These are phyloP conservation scores for Uloborus plumipes DNA, from an alignment of 2,888 invertebrate species.

Conservation along the genomic window DNA sequence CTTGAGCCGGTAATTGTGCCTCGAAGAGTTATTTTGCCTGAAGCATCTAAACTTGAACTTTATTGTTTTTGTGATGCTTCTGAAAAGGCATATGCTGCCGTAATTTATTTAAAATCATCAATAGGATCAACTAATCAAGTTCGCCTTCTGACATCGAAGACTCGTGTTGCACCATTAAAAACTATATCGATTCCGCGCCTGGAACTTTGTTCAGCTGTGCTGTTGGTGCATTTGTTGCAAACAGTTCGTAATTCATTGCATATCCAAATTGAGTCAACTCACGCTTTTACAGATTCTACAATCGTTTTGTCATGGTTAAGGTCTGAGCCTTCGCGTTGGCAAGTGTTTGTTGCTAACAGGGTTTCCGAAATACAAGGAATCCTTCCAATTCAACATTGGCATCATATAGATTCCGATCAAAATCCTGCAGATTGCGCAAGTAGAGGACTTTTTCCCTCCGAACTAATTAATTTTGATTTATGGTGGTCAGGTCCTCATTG, in stretches of 20 bases:
- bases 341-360: no score
- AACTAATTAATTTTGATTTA: neutral
- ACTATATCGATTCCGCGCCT: neutral
- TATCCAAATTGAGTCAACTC: neutral
- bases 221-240: neutral
- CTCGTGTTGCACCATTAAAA: neutral
- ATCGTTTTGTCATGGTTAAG: neutral
- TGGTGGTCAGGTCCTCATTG: slow-evolving; percentile 1
- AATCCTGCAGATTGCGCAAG: slow-evolving; percentile 1
- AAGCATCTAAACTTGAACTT: neutral
- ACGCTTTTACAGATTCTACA: neutral
- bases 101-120: slow-evolving; percentile 1
- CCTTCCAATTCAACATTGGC: neutral
- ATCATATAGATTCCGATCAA: neutral
- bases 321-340: no score
- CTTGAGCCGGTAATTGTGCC: neutral
- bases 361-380: neutral
- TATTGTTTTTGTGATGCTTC: slow-evolving; percentile 14
- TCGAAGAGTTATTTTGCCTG: neutral
- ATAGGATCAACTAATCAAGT: neutral
- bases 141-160: neutral
- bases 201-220: neutral
- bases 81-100: slow-evolving; percentile 9
- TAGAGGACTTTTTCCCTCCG: neutral
- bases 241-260: neutral